Percentiles rank a stretch among this genome's conserved stretches.
phyloP scores from a whole-genome alignment of 1,140 invertebrate species.

The Rhopalosiphum padi region DNA sequence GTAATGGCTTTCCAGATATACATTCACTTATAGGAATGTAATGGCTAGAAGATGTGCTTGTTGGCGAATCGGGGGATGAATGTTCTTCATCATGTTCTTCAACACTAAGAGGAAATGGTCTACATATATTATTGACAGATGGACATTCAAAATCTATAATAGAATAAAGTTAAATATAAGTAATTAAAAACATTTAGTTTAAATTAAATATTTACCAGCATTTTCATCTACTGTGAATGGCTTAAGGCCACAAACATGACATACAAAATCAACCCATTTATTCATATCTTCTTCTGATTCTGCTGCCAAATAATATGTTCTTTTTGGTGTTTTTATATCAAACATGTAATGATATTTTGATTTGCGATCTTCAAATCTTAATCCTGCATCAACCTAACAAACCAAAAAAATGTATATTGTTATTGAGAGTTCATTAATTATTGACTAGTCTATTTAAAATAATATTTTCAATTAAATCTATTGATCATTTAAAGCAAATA shows the following conservation, averaged over 20 bases:
- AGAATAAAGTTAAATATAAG: slow-evolving; percentile 28
- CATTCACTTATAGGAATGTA: slow-evolving; percentile 89
- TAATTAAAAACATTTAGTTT: background rate
- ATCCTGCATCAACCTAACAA: slow-evolving; percentile 80
- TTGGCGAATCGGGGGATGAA: slow-evolving; percentile 69
- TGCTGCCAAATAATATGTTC: slow-evolving; percentile 90
- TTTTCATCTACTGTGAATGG: slow-evolving; percentile 75
- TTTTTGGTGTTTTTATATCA: slow-evolving; percentile 84
- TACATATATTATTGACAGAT: slow-evolving; percentile 33
- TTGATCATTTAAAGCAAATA: background rate
- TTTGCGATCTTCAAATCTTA: slow-evolving; percentile 80
- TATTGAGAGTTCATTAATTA: background rate
- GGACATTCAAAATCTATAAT: slow-evolving; percentile 59
- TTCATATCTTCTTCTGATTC: slow-evolving; percentile 91
- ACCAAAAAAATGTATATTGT: slow-evolving; percentile 41
- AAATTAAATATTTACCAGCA: slow-evolving; percentile 47
- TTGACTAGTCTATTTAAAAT: background rate
- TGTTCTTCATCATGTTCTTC: slow-evolving; percentile 62
- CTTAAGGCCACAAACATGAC: slow-evolving; percentile 88
- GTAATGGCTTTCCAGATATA: slow-evolving; percentile 77
- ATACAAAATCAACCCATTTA: slow-evolving; percentile 93
- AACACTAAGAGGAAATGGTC: slow-evolving; percentile 55
- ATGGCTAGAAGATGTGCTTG: slow-evolving; percentile 71
- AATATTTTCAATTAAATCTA: background rate
- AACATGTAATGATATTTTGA: slow-evolving; percentile 87